Percentiles rank a stretch among this genome's conserved stretches.
Evolutionary conservation across 37 sponge, comb jelly and placozoan species (phyloP).

Genomic region (Ephydatia muelleri): DNA sequence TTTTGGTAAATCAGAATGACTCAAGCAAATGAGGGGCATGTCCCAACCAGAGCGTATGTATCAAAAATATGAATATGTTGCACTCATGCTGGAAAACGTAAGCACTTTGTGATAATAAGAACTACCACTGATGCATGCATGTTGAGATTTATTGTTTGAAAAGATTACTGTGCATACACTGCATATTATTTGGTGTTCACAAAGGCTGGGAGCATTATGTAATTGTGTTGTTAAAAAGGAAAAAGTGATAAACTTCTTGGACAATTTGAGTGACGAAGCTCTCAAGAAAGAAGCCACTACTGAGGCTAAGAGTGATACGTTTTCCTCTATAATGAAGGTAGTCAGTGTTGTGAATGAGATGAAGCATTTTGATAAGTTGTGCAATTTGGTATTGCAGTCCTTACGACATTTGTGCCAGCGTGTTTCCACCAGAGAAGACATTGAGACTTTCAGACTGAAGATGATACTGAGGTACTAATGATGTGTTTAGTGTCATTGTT

Average conservation of each 20-base stretch:
- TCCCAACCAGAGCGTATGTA: too few relatives aligned
- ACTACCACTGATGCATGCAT: not conserved
- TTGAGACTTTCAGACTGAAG: conserved; percentile 79
- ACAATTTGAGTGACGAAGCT: conserved; percentile 81
- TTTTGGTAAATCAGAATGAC: too few relatives aligned
- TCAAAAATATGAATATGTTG: too few relatives aligned
- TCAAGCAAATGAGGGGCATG: too few relatives aligned
- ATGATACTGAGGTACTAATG: conserved; percentile 77
- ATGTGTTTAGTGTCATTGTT: not conserved
- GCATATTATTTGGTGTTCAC: not conserved
- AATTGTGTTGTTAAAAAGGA: conserved; percentile 32
- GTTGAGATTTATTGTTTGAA: not conserved
- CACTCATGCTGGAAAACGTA: not conserved
- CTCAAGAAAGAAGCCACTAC: conserved; percentile 88
- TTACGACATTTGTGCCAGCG: conserved; percentile 64
- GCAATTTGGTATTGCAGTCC: conserved; percentile 29
- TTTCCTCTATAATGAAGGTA: conserved; percentile 86
- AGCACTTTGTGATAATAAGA: not conserved
- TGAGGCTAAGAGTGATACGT: conserved; percentile 81
- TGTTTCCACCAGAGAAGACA: conserved; percentile 54
- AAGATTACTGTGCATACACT: not conserved
- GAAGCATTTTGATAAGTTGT: not conserved
- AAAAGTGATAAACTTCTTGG: conserved; percentile 69
- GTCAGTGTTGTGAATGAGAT: not conserved
- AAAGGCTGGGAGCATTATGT: not conserved